phyloP scores from a whole-genome alignment of 1,140 invertebrate species.

The Psix sp. region DNA sequence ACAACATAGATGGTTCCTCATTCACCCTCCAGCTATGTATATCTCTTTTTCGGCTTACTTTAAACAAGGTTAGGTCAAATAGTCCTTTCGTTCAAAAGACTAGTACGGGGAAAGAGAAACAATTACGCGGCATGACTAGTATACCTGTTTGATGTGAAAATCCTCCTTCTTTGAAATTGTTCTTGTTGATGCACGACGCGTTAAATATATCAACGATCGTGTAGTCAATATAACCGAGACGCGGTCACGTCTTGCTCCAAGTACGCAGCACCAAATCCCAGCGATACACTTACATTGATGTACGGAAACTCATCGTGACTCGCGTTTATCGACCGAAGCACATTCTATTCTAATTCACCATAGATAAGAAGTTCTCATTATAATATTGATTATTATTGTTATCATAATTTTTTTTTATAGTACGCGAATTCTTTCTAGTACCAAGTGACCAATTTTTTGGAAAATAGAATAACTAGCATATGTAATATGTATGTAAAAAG shows the following conservation, averaged over 20 bases:
- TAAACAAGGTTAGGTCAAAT: too few species aligned
- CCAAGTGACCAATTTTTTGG: too few species aligned
- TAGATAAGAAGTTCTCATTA: too few species aligned
- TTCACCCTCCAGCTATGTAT: too few species aligned
- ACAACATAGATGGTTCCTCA: too few species aligned
- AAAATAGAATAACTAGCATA: too few species aligned
- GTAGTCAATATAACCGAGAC: slow-evolving; percentile 48
- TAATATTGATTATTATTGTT: too few species aligned
- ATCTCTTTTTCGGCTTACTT: too few species aligned
- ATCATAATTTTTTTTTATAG: too few species aligned
- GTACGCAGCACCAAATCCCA: slow-evolving; percentile 30
- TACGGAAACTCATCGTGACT: slow-evolving; percentile 53
- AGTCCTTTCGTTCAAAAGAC: neutral
- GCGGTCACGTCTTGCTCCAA: slow-evolving; percentile 45
- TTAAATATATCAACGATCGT: slow-evolving; percentile 34
- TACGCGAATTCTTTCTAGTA: too few species aligned
- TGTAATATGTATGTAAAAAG: too few species aligned
- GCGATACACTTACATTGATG: slow-evolving; percentile 30
- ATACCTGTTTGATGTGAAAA: slow-evolving; percentile 60
- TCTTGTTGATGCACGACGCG: slow-evolving; percentile 23
- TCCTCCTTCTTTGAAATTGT: slow-evolving; percentile 53
- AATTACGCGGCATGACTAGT: slow-evolving; percentile 75
- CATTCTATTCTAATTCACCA: slow-evolving; percentile 5
- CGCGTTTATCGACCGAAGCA: slow-evolving; percentile 57
- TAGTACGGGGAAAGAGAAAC: slow-evolving; percentile 23